These are phyloP conservation scores for Mastomys coucha DNA, from an alignment of 2,113 vertebrate species.

Conservation along the genomic window DNA sequence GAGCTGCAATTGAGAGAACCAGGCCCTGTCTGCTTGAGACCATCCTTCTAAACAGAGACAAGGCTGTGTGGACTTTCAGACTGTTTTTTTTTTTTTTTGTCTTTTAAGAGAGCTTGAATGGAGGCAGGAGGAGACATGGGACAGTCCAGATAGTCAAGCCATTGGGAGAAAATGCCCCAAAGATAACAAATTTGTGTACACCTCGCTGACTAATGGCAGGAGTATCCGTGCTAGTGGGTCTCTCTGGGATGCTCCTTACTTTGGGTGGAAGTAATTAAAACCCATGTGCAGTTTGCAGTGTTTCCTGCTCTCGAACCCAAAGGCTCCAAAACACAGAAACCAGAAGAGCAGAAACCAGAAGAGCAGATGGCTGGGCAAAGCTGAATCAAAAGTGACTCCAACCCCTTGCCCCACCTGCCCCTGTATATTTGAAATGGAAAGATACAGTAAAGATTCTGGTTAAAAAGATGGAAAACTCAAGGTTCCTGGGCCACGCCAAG, in stretches of 20 bases:
- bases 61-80: conserved; percentile 76
- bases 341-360: conserved; percentile 82
- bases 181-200: conserved; percentile 79
- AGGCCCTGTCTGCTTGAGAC: conserved; percentile 62
- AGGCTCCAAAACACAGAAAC: conserved; percentile 79
- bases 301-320: conserved; percentile 82
- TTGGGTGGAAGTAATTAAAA: conserved; percentile 86
- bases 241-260: conserved; percentile 77
- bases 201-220: conserved; percentile 72
- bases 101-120: conserved; percentile 56
- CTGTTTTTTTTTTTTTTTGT: conserved; percentile 31
- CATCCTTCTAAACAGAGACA: conserved; percentile 1
- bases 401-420: conserved; percentile 72
- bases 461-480: background rate
- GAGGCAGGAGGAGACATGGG: background rate
- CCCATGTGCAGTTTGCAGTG: conserved; percentile 77
- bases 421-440: conserved; percentile 40
- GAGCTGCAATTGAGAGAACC: conserved; percentile 59
- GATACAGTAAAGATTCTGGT: conserved; percentile 22
- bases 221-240: conserved; percentile 72
- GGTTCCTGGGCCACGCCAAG: conserved; percentile 25
- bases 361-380: conserved; percentile 76
- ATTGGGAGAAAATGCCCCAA: conserved; percentile 58
- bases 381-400: conserved; percentile 73
- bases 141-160: conserved; percentile 70